Percentiles rank a stretch among this genome's conserved stretches.
phyloP scores from a whole-genome alignment of 2,888 invertebrate genomes.

The Melangyna quadrimaculata region DNA sequence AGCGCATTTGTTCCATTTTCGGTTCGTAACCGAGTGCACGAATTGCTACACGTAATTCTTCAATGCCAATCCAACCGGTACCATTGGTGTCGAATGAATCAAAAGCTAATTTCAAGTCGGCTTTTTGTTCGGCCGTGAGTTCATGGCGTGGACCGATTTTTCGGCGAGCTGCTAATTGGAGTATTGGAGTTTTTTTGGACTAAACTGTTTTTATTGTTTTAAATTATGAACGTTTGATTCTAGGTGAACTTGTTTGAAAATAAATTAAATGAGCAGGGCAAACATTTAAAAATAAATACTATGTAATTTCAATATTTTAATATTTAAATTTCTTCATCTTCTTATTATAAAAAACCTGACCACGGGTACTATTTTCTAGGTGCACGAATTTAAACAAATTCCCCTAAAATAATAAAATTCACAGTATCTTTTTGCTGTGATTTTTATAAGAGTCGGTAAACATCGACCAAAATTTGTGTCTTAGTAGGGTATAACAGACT shows the following conservation, averaged over 20 bases:
- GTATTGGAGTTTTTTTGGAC: neutral
- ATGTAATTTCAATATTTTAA: no score
- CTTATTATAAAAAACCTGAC: no score
- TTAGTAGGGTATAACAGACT: no score
- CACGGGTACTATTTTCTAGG: no score
- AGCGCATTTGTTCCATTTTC: constrained; percentile 55
- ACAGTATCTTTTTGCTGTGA: no score
- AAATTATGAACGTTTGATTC: neutral
- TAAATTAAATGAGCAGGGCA: neutral
- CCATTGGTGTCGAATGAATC: constrained; percentile 65
- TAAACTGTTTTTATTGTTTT: neutral
- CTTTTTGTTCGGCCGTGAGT: constrained; percentile 51
- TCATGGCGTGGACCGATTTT: constrained; percentile 49
- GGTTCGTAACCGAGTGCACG: constrained; percentile 67
- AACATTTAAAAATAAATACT: no score
- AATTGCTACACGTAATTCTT: constrained; percentile 66
- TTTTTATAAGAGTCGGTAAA: no score
- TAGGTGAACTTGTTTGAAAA: neutral
- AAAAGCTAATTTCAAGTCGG: constrained; percentile 62
- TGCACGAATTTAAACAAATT: no score
- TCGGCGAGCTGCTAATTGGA: neutral
- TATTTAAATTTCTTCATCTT: no score
- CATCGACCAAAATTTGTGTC: no score
- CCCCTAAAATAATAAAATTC: no score
- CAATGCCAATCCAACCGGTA: constrained; percentile 59